A percentile compares a stretch with the other conserved stretches of the same genome.
These are phyloP conservation scores for Alouatta palliata DNA, from an alignment of 2,113 vertebrate species.

Conservation along the genomic window DNA sequence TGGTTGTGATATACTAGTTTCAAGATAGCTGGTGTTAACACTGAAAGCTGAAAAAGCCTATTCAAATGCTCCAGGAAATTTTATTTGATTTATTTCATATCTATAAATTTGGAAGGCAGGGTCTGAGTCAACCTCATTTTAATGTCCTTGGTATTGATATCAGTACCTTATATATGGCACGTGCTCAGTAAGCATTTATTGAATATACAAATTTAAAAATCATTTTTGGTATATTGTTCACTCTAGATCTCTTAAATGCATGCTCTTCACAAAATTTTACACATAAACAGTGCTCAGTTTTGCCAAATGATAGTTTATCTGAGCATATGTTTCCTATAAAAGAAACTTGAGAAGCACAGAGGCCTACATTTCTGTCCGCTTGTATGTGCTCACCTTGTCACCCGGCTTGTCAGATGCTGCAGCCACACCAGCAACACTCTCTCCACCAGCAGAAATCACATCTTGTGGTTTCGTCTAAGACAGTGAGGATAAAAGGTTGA, in stretches of 20 bases:
- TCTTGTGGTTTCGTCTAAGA: constrained; percentile 58
- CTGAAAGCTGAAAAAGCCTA: neutral
- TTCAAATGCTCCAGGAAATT: neutral
- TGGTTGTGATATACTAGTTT: neutral
- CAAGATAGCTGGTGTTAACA: neutral
- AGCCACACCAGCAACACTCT: neutral
- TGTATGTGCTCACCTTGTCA: constrained; percentile 30
- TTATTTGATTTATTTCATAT: neutral
- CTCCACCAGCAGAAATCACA: neutral
- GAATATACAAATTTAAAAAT: neutral
- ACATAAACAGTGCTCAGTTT: neutral
- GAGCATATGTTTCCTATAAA: rapidly evolving
- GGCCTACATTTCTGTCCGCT: rapidly evolving
- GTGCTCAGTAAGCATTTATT: neutral
- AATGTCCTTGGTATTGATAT: neutral
- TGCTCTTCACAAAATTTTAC: neutral
- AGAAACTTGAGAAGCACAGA: neutral
- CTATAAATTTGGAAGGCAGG: neutral
- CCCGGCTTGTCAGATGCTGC: neutral
- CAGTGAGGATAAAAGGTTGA: neutral
- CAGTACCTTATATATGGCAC: neutral
- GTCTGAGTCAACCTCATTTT: neutral
- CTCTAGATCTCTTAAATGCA: neutral
- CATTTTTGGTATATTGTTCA: neutral
- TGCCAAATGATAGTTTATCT: neutral